These are phyloP conservation scores for Rhabdomys dilectus DNA, from an alignment of 2,113 vertebrate genomes.

Conservation along the genomic window DNA sequence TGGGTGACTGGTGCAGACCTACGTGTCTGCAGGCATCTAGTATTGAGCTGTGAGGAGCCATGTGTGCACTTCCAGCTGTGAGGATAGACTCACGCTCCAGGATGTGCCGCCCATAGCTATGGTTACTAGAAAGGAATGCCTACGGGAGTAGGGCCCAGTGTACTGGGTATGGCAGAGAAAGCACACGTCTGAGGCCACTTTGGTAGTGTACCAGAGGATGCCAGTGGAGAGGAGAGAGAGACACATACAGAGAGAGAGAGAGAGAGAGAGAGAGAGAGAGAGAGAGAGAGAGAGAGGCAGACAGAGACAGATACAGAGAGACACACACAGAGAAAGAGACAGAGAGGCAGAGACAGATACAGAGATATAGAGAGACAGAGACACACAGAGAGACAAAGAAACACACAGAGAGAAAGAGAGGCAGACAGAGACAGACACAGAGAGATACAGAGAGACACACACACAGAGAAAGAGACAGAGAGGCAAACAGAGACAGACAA, in stretches of 20 bases:
- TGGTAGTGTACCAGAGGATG: not conserved
- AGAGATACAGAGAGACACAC: not conserved
- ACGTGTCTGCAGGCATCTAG: not conserved
- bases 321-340: not conserved
- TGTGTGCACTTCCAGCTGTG: accelerated
- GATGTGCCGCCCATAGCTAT: not conserved
- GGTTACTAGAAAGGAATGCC: not conserved
- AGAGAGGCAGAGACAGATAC: not conserved
- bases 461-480: not conserved
- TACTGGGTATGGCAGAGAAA: not conserved
- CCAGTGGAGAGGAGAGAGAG: not conserved
- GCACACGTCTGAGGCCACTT: not conserved
- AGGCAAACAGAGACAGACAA: too few relatives aligned
- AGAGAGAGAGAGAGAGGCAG: not conserved
- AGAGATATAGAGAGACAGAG: not conserved
- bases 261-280: not conserved
- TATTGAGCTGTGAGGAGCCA: not conserved
- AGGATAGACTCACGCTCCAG: not conserved
- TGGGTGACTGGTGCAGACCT: not conserved
- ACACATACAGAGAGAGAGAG: not conserved
- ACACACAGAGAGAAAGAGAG: not conserved
- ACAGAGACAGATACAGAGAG: not conserved
- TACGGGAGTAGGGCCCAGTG: accelerated
- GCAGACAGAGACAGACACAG: not conserved
- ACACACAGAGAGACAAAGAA: not conserved